A percentile compares a stretch with the other conserved stretches of the same genome.
phyloP scores from a whole-genome alignment of 2,797 vertebrate species.

The Megaceryle alcyon region DNA sequence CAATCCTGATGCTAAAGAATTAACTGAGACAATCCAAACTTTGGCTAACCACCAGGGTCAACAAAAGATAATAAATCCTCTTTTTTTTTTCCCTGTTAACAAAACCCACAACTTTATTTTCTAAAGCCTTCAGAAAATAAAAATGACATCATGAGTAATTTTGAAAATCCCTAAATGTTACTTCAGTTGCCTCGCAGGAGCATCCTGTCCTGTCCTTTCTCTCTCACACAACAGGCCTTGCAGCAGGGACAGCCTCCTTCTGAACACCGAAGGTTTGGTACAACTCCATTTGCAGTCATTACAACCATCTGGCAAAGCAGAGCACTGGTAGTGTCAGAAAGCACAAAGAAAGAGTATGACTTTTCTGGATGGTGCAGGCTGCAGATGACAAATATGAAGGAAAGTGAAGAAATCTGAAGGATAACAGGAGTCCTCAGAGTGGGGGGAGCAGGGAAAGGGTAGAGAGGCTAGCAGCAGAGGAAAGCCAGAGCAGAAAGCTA shows the following conservation, averaged over 20 bases:
- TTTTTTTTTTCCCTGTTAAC: slow-evolving; percentile 7
- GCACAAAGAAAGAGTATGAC: not conserved
- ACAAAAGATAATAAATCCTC: slow-evolving; percentile 31
- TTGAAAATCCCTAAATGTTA: not conserved
- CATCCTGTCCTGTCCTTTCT: not conserved
- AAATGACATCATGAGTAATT: not conserved
- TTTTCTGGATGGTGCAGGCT: not conserved
- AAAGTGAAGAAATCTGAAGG: not conserved
- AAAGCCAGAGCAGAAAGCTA: not conserved
- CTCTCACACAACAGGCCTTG: not conserved
- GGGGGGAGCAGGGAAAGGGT: not conserved
- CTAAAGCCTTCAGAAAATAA: slow-evolving; percentile 18
- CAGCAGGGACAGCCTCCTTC: not conserved
- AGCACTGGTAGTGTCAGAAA: not conserved
- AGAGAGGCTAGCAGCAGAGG: not conserved
- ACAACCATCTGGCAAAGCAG: not conserved
- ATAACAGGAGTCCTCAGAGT: not conserved
- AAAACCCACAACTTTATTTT: slow-evolving; percentile 20
- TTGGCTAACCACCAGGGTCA: not conserved
- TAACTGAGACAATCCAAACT: slow-evolving; percentile 21
- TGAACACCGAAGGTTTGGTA: not conserved
- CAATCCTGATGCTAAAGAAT: not conserved
- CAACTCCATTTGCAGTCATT: not conserved
- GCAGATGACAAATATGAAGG: not conserved
- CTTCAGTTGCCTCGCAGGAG: not conserved